Percentiles rank a stretch among this genome's conserved stretches.
Evolutionary conservation across 2,888 invertebrate genomes (phyloP).

Genomic region (Crematogaster levior): DNA sequence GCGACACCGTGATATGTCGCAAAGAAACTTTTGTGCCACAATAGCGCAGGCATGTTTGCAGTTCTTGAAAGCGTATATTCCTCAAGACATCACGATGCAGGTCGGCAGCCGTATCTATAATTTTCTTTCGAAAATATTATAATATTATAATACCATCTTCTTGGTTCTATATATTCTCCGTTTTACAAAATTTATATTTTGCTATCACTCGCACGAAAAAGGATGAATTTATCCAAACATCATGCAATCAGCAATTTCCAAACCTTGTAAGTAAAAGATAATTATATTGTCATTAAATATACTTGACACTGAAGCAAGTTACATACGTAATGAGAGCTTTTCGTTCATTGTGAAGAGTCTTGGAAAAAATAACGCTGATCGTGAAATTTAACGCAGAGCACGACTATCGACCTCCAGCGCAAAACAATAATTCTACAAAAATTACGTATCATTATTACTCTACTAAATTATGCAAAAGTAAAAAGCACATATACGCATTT

Average conservation of each 20-base stretch:
- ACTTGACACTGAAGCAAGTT: background rate
- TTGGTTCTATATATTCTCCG: background rate
- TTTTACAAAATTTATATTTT: background rate
- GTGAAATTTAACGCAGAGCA: background rate
- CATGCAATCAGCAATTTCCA: background rate
- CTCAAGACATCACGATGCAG: background rate
- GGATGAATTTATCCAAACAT: too few relatives aligned
- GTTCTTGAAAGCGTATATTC: background rate
- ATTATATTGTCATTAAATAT: background rate
- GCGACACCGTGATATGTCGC: background rate
- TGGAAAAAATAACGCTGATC: background rate
- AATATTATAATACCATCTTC: background rate
- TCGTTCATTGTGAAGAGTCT: background rate
- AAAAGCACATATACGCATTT: constrained; percentile 58
- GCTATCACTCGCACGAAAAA: background rate
- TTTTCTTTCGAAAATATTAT: background rate
- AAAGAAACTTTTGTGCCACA: background rate
- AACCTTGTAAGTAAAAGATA: background rate
- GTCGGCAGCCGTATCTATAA: background rate
- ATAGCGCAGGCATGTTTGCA: background rate
- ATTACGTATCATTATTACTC: constrained; percentile 13
- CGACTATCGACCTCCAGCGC: background rate
- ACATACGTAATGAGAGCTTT: background rate
- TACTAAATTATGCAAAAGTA: constrained; percentile 51
- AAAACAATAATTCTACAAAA: background rate